Evolutionary conservation across 2,888 invertebrate genomes (phyloP).

Genomic region (Ashinkailepas kermadecensis): DNA sequence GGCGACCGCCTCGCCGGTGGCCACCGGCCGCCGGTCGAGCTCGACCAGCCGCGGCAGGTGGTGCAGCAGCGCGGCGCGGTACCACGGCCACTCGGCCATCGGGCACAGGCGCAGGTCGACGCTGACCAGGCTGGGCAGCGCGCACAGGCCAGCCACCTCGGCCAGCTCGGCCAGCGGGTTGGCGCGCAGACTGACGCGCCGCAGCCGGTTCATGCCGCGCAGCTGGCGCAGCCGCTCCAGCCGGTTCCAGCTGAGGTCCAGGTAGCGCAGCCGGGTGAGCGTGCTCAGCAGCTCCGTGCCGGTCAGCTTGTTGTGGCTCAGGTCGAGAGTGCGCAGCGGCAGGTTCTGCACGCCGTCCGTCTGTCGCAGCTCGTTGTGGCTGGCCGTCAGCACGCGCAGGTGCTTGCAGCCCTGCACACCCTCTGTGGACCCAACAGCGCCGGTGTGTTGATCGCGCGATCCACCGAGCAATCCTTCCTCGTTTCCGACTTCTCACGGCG

Average conservation of each 20-base stretch:
- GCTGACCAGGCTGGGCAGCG: neutral
- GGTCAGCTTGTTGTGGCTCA: constrained; percentile 38
- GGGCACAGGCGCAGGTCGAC: constrained; percentile 2
- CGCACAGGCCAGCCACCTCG: neutral
- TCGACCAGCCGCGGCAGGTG: constrained; percentile 1
- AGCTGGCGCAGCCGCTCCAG: neutral
- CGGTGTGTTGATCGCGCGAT: no score
- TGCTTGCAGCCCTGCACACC: neutral
- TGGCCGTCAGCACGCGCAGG: neutral
- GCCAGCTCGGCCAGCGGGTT: constrained; percentile 5
- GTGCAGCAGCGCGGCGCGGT: neutral
- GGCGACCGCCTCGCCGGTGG: neutral
- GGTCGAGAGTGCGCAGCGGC: constrained; percentile 13
- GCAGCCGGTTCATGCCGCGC: neutral
- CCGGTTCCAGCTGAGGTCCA: constrained; percentile 14
- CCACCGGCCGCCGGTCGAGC: neutral
- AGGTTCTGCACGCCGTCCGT: neutral
- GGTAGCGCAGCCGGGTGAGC: neutral
- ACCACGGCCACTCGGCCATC: neutral
- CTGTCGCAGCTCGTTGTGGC: constrained; percentile 1
- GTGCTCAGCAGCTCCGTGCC: constrained; percentile 32
- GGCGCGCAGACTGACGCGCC: neutral
- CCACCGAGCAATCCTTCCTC: no score
- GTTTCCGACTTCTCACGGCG: no score
- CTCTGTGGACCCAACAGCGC: neutral